phyloP scores from a whole-genome alignment of 2,797 vertebrate genomes.

The Sitta carolinensis region DNA sequence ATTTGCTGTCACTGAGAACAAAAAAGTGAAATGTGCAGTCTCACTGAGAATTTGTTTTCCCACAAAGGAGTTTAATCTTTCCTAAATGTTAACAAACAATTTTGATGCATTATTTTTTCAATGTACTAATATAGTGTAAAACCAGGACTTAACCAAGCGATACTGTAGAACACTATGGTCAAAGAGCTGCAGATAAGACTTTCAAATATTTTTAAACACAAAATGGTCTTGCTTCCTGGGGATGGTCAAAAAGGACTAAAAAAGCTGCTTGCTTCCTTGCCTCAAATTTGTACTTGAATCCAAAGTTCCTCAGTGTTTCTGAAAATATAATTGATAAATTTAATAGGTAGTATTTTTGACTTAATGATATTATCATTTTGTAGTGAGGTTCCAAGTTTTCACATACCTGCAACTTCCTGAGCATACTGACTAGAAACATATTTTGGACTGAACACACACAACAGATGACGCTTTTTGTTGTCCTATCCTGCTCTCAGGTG shows the following conservation, averaged over 20 bases:
- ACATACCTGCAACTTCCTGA: neutral
- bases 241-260: neutral
- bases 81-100: neutral
- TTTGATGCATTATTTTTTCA: neutral
- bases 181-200: neutral
- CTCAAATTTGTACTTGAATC: neutral
- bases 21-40: neutral
- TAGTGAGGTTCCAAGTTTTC: neutral
- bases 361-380: neutral
- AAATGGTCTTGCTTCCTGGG: neutral
- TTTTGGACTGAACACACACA: neutral
- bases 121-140: neutral
- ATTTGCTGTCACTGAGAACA: neutral
- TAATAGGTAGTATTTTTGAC: neutral
- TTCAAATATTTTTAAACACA: neutral
- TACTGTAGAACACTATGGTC: neutral
- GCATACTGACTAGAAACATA: neutral
- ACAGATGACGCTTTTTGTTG: fast-evolving
- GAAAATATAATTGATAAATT: neutral
- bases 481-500: neutral
- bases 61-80: neutral
- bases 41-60: neutral
- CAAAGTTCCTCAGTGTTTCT: neutral
- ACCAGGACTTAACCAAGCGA: neutral
- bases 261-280: neutral